A percentile compares a stretch with the other conserved stretches of the same genome.
phyloP scores from a whole-genome alignment of 1,140 invertebrate species.

The Ceratoteleas bidentatus region DNA sequence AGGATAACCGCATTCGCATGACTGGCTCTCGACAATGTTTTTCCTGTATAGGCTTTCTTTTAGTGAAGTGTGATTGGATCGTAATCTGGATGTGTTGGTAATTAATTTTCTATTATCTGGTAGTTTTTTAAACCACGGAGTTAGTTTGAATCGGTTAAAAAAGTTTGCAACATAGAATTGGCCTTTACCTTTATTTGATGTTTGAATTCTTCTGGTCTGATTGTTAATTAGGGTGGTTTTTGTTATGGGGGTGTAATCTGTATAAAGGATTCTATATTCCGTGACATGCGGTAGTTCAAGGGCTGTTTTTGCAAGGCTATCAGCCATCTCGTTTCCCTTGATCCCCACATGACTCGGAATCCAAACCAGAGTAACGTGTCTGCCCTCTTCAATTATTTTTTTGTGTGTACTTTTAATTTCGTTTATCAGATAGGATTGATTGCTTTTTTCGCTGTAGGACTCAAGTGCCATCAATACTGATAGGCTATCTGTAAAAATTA shows the following conservation, averaged over 20 bases:
- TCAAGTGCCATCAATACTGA: background rate
- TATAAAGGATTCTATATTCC: background rate
- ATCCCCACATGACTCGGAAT: background rate
- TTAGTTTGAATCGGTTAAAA: background rate
- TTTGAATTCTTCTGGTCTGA: background rate
- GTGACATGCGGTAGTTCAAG: background rate
- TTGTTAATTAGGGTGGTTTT: background rate
- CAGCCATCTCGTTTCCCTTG: slow-evolving; percentile 1
- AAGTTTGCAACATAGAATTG: too few species aligned
- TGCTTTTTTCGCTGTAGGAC: background rate
- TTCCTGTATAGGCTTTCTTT: slow-evolving; percentile 6
- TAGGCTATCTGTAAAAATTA: slow-evolving; percentile 22
- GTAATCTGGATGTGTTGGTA: background rate
- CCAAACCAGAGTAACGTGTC: background rate
- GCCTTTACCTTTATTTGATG: slow-evolving; percentile 1
- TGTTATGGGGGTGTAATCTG: background rate
- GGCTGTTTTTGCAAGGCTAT: slow-evolving; percentile 1
- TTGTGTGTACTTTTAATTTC: background rate
- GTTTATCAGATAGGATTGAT: slow-evolving; percentile 1
- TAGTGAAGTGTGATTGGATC: slow-evolving; percentile 7
- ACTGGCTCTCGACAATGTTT: background rate
- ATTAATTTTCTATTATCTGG: slow-evolving; percentile 10
- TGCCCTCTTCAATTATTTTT: background rate
- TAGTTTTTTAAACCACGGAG: slow-evolving; percentile 2
- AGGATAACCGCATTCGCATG: background rate